Percentiles rank a stretch among this genome's conserved stretches.
phyloP scores from a whole-genome alignment of 1,140 invertebrate species.

The Orchesella cincta region DNA sequence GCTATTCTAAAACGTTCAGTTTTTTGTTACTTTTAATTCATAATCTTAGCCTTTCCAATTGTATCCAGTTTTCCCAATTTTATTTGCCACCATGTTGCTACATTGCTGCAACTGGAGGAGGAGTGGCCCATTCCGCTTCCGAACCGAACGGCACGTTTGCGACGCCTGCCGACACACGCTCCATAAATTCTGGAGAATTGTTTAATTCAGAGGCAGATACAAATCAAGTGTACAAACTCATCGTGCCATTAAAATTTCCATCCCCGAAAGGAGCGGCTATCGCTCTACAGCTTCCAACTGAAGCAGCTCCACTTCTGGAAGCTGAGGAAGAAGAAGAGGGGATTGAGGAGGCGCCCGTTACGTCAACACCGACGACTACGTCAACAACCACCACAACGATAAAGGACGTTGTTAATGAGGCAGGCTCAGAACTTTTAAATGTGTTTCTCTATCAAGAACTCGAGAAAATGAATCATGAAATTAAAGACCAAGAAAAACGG shows the following conservation, averaged over 20 bases:
- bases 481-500: not conserved
- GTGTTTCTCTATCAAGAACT: not conserved
- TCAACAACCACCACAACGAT: not conserved
- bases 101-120: slow-evolving; percentile 21
- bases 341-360: not conserved
- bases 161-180: not conserved
- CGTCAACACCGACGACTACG: not conserved
- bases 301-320: not conserved
- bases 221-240: slow-evolving; percentile 5
- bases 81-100: slow-evolving; percentile 45
- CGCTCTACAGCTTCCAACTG: not conserved
- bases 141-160: slow-evolving; percentile 10
- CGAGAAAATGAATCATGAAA: not conserved
- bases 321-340: not conserved
- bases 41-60: not conserved
- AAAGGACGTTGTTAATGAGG: not conserved
- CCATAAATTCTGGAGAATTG: not conserved
- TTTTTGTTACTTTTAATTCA: slow-evolving; percentile 9
- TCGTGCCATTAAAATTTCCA: slow-evolving; percentile 15
- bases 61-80: slow-evolving; percentile 40
- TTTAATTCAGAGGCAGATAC: not conserved
- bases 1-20: not conserved
- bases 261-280: not conserved
- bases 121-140: not conserved
- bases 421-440: not conserved